Percentiles rank a stretch among this genome's conserved stretches.
These are phyloP conservation scores for Heloderma charlesbogerti DNA, from an alignment of 2,113 vertebrate genomes.

Conservation along the genomic window DNA sequence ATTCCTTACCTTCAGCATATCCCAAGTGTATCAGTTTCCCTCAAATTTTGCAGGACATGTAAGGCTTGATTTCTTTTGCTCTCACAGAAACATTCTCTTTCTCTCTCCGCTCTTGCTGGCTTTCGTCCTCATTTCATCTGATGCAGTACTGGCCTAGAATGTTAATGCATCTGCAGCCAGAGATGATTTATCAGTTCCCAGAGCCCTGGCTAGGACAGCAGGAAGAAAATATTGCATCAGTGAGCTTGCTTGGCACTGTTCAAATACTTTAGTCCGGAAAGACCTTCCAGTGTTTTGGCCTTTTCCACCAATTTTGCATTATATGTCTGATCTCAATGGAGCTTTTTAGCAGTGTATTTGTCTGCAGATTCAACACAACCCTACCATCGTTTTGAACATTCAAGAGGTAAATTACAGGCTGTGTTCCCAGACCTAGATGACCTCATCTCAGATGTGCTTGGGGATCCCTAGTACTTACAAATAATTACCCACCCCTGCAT, in stretches of 20 bases:
- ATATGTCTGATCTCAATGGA: accelerated
- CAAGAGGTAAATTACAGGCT: not conserved
- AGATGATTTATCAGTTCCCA: slow-evolving; percentile 74
- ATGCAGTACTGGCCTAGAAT: slow-evolving; percentile 66
- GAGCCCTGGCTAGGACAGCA: slow-evolving; percentile 60
- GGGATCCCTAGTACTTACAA: not conserved
- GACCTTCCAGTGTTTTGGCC: slow-evolving; percentile 47
- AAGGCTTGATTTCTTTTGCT: not conserved
- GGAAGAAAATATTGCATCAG: slow-evolving; percentile 71
- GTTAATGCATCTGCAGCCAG: slow-evolving; percentile 71
- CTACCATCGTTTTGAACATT: not conserved
- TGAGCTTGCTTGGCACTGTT: slow-evolving; percentile 65
- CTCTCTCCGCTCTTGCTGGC: slow-evolving; percentile 49
- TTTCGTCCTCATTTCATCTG: slow-evolving; percentile 64
- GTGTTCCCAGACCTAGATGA: not conserved
- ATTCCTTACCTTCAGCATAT: not conserved
- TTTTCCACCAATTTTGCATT: not conserved
- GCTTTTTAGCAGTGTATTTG: not conserved
- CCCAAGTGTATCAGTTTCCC: not conserved
- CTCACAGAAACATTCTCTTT: not conserved
- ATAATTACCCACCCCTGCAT: not conserved
- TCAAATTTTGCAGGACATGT: not conserved
- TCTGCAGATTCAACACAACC: not conserved
- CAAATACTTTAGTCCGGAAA: slow-evolving; percentile 67
- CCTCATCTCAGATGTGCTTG: too few species aligned